Conservation (phyloP, 1,140 invertebrate genomes). For the Ganaspis sp. region DNA sequence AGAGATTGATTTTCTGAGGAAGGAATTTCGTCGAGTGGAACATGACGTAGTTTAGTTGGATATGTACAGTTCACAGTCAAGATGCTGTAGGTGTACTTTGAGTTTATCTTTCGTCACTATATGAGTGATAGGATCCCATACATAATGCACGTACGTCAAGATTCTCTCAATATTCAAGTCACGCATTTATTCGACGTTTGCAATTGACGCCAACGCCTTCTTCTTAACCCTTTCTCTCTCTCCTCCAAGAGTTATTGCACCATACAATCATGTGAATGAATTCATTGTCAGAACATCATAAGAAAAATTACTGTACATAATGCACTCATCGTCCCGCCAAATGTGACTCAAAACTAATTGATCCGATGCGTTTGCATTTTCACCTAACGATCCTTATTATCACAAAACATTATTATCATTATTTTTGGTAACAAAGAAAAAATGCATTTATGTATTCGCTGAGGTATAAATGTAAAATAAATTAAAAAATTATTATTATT, state of each 20-base stretch:
- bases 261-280: constrained; percentile 17
- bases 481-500: too few relatives aligned
- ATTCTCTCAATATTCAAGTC: constrained; percentile 14
- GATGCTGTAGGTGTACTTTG: not conserved
- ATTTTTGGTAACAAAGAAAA: too few relatives aligned
- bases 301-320: not conserved
- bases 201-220: constrained; percentile 25
- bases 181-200: constrained; percentile 18
- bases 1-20: not conserved
- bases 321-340: not conserved
- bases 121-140: not conserved
- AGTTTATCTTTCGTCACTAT: constrained; percentile 25
- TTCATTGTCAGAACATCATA: constrained; percentile 15
- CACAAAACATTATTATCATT: too few relatives aligned
- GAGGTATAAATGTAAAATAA: too few relatives aligned
- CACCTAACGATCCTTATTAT: not conserved
- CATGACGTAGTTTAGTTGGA: not conserved
- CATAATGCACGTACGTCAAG: not conserved
- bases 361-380: not conserved
- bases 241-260: not conserved
- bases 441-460: too few relatives aligned
- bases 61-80: not conserved
- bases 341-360: not conserved
- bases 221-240: not conserved
- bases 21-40: not conserved